Conservation (phyloP, 2,888 invertebrate species). For the Pediacus dermestoides region DNA sequence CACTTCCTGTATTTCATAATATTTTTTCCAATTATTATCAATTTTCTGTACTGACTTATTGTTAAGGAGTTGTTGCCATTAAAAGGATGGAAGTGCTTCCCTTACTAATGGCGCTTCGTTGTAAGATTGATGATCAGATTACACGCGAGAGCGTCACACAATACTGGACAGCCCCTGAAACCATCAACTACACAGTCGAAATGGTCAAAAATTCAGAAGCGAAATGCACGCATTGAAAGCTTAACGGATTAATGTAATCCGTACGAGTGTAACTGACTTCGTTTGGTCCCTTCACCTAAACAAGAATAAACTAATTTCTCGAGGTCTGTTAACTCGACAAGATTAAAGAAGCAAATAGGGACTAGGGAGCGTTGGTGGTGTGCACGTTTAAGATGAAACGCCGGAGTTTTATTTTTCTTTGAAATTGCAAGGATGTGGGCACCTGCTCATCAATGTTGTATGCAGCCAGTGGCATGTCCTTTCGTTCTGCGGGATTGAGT, state of each 20-base stretch:
- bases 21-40: constrained; percentile 29
- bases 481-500: constrained; percentile 22
- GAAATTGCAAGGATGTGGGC: constrained; percentile 23
- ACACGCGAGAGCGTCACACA: constrained; percentile 38
- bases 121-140: constrained; percentile 43
- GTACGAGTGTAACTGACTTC: background rate
- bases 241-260: constrained; percentile 4
- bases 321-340: constrained; percentile 16
- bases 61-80: constrained; percentile 33
- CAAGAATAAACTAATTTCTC: constrained; percentile 26
- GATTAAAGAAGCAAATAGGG: constrained; percentile 7
- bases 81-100: constrained; percentile 39
- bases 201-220: constrained; percentile 20
- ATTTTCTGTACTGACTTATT: constrained; percentile 37
- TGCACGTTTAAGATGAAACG: constrained; percentile 16
- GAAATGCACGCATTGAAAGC: constrained; percentile 5
- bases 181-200: constrained; percentile 19
- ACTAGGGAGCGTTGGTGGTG: constrained; percentile 2
- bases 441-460: constrained; percentile 45
- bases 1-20: no score
- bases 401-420: constrained; percentile 37
- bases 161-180: constrained; percentile 21
- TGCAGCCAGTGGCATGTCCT: constrained; percentile 22
- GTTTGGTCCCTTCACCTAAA: constrained; percentile 12
- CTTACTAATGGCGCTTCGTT: constrained; percentile 39